Percentiles rank a stretch among this genome's conserved stretches.
Evolutionary conservation across 2,888 invertebrate genomes (phyloP).

Genomic region (Achlya flavicornis): DNA sequence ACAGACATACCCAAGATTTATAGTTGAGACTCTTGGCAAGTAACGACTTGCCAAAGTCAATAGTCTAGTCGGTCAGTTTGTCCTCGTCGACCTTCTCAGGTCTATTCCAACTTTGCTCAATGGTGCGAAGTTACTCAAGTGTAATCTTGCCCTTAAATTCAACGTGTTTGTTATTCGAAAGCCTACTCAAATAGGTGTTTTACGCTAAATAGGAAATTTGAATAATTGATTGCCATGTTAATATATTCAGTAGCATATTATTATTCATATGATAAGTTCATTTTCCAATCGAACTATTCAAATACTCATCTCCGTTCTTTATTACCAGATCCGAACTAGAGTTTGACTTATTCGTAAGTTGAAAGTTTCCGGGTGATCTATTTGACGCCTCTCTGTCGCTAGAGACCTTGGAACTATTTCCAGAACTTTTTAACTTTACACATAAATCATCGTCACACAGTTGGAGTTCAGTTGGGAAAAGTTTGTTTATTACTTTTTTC

Average conservation of each 20-base stretch:
- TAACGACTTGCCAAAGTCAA: conserved; percentile 7
- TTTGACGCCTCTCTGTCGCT: conserved; percentile 15
- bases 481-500: conserved; percentile 17
- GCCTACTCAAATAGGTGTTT: neutral
- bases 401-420: conserved; percentile 17
- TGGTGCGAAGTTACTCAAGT: conserved; percentile 2
- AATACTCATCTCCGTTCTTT: neutral
- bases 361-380: conserved; percentile 14
- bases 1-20: conserved; percentile 6
- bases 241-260: neutral
- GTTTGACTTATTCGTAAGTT: conserved; percentile 1
- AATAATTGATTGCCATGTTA: neutral
- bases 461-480: conserved; percentile 17
- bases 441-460: conserved; percentile 26
- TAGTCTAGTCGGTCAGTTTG: conserved; percentile 6
- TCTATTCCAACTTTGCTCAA: neutral
- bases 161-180: neutral
- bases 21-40: conserved; percentile 1
- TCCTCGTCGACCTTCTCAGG: neutral
- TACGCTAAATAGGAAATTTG: neutral
- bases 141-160: conserved; percentile 3
- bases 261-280: neutral
- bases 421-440: conserved; percentile 20
- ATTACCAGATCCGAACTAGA: neutral
- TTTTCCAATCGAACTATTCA: neutral